phyloP scores from a whole-genome alignment of 2,797 vertebrate species.

The Enteromius anoplus region DNA sequence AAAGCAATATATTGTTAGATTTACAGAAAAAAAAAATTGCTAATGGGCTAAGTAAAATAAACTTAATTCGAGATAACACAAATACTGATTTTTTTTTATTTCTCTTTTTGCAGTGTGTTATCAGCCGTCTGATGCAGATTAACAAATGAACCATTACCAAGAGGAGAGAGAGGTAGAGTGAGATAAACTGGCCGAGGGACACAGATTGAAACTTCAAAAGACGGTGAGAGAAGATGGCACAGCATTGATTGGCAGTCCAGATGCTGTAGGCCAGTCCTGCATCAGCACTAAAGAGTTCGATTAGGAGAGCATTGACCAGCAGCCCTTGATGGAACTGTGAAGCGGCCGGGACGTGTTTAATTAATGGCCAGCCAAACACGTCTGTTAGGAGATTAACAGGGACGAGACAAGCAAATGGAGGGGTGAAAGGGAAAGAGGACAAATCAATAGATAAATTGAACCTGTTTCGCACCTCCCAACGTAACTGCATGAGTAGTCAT shows the following conservation, averaged over 20 bases:
- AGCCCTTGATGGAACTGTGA: constrained; percentile 46
- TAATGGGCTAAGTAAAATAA: background rate
- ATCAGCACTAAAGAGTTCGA: constrained; percentile 65
- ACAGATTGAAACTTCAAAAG: constrained; percentile 51
- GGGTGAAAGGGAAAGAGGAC: constrained; percentile 38
- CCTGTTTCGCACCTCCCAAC: constrained; percentile 23
- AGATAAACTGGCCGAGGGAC: constrained; percentile 44
- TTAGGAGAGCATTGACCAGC: constrained; percentile 65
- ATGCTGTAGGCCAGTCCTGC: constrained; percentile 58
- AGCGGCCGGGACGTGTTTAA: constrained; percentile 65
- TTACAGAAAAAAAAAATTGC: background rate
- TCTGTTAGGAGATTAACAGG: constrained; percentile 61
- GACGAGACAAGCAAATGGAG: constrained; percentile 41
- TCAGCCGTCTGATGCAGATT: constrained; percentile 17
- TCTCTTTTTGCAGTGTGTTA: background rate
- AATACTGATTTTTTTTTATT: background rate
- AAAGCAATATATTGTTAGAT: background rate
- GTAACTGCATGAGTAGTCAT: background rate
- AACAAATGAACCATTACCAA: constrained; percentile 7
- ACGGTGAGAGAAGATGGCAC: constrained; percentile 55
- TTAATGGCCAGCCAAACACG: constrained; percentile 66
- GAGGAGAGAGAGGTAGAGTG: background rate
- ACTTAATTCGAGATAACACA: background rate
- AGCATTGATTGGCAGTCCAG: constrained; percentile 70
- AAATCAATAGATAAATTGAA: constrained; percentile 72